phyloP scores from a whole-genome alignment of 1,140 invertebrate species.

The Brachystomella parvula region DNA sequence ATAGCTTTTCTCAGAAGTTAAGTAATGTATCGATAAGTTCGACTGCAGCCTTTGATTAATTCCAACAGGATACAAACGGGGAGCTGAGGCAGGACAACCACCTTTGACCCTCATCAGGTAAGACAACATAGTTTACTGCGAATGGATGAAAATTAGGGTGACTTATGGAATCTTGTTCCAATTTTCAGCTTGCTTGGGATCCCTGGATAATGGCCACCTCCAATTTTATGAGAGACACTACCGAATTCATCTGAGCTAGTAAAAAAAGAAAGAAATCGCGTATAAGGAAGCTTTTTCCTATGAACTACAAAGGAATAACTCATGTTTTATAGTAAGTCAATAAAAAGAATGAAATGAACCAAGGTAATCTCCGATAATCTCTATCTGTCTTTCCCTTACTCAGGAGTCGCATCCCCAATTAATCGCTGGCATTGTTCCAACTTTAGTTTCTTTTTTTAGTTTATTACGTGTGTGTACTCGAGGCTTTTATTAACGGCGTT shows the following conservation, averaged over 20 bases:
- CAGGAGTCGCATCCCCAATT: too few relatives aligned
- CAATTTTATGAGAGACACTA: background rate
- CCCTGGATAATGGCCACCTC: background rate
- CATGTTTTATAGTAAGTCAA: background rate
- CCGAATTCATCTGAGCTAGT: background rate
- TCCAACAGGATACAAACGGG: conserved; percentile 4
- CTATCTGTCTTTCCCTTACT: too few relatives aligned
- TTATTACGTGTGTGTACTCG: background rate
- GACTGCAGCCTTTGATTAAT: background rate
- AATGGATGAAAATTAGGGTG: background rate
- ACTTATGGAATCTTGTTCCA: background rate
- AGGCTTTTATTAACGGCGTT: background rate
- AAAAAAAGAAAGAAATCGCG: too few relatives aligned
- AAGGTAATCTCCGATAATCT: background rate
- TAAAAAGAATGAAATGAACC: background rate
- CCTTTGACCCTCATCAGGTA: conserved; percentile 31
- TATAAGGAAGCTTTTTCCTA: background rate
- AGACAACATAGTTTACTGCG: conserved; percentile 24
- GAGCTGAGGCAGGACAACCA: conserved; percentile 10
- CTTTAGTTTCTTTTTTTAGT: background rate
- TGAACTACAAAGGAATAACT: background rate
- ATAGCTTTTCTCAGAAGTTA: background rate
- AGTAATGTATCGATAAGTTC: background rate
- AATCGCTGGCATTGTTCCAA: background rate
- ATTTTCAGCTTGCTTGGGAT: background rate